Percentiles rank a stretch among this genome's conserved stretches.
Conservation (phyloP, 2,797 vertebrate genomes). For the Tapirus indicus region DNA sequence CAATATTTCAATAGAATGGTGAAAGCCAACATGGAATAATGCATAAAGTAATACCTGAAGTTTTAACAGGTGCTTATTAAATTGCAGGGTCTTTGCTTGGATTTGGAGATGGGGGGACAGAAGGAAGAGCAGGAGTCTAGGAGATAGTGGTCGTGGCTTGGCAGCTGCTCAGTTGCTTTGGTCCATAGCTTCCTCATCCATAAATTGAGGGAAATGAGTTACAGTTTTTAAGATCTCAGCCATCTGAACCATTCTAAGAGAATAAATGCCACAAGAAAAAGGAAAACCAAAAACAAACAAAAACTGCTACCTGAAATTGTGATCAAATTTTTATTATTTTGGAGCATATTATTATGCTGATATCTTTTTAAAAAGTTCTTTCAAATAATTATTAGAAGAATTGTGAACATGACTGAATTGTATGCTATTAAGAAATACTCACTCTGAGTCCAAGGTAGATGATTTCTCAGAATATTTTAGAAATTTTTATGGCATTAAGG, state of each 20-base stretch:
- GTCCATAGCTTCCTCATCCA: not conserved
- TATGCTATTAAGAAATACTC: not conserved
- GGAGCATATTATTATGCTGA: not conserved
- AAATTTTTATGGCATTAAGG: not conserved
- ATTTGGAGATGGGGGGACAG: not conserved
- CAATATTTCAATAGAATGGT: not conserved
- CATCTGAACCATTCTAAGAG: not conserved
- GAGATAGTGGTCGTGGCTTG: not conserved
- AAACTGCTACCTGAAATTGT: not conserved
- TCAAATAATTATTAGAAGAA: not conserved
- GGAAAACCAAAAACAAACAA: not conserved
- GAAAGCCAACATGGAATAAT: not conserved
- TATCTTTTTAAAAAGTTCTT: not conserved
- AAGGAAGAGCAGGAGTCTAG: not conserved
- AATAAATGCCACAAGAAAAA: not conserved
- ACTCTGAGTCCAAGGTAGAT: constrained; percentile 60
- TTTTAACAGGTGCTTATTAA: not conserved
- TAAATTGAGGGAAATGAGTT: not conserved
- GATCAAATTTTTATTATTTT: not conserved
- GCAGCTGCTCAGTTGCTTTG: not conserved
- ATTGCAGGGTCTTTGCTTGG: not conserved
- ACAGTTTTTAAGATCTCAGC: not conserved
- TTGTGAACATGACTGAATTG: not conserved
- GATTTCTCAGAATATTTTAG: constrained; percentile 61
- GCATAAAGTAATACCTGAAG: not conserved